phyloP scores from a whole-genome alignment of 2,888 invertebrate species.

The Eurois occulta region DNA sequence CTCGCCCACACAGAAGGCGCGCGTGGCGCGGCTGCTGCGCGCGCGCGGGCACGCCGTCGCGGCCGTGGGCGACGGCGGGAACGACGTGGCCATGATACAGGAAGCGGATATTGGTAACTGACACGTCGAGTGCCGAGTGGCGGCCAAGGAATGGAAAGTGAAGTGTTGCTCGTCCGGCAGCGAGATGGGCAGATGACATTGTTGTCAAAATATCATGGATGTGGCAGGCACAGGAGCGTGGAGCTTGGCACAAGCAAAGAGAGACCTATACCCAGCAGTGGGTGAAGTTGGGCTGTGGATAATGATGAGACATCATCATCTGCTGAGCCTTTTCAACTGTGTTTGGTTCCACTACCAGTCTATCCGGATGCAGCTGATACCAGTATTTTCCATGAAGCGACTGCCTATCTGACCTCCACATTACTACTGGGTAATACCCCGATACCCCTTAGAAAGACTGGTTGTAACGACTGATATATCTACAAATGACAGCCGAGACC shows the following conservation, averaged over 20 bases:
- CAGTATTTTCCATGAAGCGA: background rate
- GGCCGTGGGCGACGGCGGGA: slow-evolving; percentile 99
- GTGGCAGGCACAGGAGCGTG: no score
- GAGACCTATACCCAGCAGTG: no score
- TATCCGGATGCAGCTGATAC: background rate
- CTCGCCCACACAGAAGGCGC: slow-evolving; percentile 97
- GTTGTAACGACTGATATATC: background rate
- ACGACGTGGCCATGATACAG: slow-evolving; percentile 99
- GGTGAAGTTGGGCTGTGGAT: no score
- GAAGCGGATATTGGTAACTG: slow-evolving; percentile 96
- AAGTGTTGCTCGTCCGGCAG: no score
- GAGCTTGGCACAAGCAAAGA: no score
- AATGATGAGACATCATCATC: no score
- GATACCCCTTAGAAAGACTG: no score
- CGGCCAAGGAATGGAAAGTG: no score
- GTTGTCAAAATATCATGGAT: no score
- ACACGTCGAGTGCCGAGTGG: no score
- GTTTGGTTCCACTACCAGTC: background rate
- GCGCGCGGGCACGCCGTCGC: slow-evolving; percentile 93
- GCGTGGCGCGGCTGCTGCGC: slow-evolving; percentile 90
- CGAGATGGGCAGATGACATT: no score
- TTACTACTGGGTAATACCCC: no score
- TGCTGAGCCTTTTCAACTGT: background rate
- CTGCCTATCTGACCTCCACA: background rate
- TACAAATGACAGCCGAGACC: background rate